Conservation (phyloP, 35 echinoderm and acorn worm species). For the Apostichopus californicus region DNA sequence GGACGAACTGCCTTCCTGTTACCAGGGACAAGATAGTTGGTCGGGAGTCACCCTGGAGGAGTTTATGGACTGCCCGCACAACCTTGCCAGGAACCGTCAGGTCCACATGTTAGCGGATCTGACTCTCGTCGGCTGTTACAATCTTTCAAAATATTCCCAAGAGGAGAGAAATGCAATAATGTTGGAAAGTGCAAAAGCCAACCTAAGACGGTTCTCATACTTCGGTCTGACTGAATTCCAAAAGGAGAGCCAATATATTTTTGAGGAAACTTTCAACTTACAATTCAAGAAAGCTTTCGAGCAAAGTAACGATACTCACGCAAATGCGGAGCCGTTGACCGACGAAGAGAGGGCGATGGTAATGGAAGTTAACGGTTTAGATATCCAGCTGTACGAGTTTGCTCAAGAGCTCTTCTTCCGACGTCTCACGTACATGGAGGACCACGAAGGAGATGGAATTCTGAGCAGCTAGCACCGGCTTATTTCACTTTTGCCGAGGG, state of each 20-base stretch:
- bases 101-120: conserved; percentile 93
- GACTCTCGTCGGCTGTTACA: conserved; percentile 84
- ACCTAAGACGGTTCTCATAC: conserved; percentile 76
- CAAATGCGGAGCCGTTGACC: conserved; percentile 31
- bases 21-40: conserved; percentile 62
- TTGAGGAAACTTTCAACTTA: conserved; percentile 88
- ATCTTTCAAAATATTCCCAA: conserved; percentile 57
- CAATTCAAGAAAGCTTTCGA: conserved; percentile 70
- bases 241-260: conserved; percentile 80
- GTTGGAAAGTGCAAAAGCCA: conserved; percentile 83
- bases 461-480: conserved; percentile 14
- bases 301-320: conserved; percentile 74
- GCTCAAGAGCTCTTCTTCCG: conserved; percentile 82
- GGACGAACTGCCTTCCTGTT: conserved; percentile 73
- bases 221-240: conserved; percentile 91
- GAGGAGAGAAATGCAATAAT: conserved; percentile 73
- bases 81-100: conserved; percentile 88
- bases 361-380: conserved; percentile 55
- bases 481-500: neutral
- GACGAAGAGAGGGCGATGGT: conserved; percentile 40
- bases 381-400: conserved; percentile 81
- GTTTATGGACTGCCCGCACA: conserved; percentile 80
- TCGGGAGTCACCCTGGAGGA: conserved; percentile 73
- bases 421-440: conserved; percentile 65
- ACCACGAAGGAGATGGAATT: conserved; percentile 20